Percentiles rank a stretch among this genome's conserved stretches.
Conservation (phyloP, 2,888 invertebrate species). For the Rhagophthalmus giganteus region DNA sequence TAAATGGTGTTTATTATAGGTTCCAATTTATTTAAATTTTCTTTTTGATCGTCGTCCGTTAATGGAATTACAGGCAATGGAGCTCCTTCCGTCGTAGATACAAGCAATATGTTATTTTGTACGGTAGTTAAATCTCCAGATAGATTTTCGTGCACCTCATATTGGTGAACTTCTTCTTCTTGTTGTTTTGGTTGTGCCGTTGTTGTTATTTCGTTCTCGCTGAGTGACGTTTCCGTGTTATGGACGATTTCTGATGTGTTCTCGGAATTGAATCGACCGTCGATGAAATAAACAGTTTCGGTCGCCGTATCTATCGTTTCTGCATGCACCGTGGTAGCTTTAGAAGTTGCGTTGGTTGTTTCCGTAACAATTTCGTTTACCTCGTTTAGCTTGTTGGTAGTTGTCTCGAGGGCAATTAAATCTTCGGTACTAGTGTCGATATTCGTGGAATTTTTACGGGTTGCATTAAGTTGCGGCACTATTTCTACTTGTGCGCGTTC, state of each 20-base stretch:
- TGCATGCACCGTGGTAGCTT: constrained; percentile 35
- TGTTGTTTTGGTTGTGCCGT: too few species aligned
- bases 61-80: constrained; percentile 39
- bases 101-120: constrained; percentile 35
- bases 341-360: constrained; percentile 15
- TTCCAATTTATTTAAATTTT: constrained; percentile 37
- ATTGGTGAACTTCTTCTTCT: constrained; percentile 39
- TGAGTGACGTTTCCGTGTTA: background rate
- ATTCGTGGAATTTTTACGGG: constrained; percentile 6
- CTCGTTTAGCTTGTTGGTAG: constrained; percentile 41
- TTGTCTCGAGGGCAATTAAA: constrained; percentile 51
- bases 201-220: too few species aligned
- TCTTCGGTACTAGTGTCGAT: constrained; percentile 42
- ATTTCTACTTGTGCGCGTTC: background rate
- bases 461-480: constrained; percentile 1
- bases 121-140: constrained; percentile 39
- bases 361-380: constrained; percentile 8
- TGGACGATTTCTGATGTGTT: background rate
- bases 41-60: constrained; percentile 29
- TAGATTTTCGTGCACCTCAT: constrained; percentile 44
- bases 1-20: constrained; percentile 34
- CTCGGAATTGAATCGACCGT: background rate
- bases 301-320: constrained; percentile 40
- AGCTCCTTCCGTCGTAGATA: too few species aligned
- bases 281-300: constrained; percentile 1